Evolutionary conservation across 2,888 invertebrate species (phyloP).

Genomic region (Ischnus inquisitorius): DNA sequence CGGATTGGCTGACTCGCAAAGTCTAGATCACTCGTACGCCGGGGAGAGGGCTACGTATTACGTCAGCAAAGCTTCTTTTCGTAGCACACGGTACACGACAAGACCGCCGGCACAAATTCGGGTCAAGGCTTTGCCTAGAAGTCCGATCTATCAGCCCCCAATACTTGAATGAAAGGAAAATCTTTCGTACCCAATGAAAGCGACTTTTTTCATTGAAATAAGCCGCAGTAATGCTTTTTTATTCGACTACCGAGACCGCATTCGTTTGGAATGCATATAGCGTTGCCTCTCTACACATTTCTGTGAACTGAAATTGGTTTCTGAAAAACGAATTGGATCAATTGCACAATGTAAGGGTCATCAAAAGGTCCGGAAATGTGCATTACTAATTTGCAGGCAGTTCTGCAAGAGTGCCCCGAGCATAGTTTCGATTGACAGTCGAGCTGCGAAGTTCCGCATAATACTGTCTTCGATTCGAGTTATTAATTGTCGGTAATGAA

Average conservation of each 20-base stretch:
- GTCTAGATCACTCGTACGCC: conserved; percentile 38
- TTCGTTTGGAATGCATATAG: not conserved
- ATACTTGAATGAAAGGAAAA: conserved; percentile 54
- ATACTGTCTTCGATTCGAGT: not conserved
- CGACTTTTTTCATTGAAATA: conserved; percentile 18
- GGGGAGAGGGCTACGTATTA: conserved; percentile 60
- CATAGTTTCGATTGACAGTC: not conserved
- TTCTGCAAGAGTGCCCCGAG: not conserved
- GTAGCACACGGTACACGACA: conserved; percentile 58
- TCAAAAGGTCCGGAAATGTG: not conserved
- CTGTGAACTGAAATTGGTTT: not conserved
- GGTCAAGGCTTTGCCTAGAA: conserved; percentile 69
- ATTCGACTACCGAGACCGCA: conserved; percentile 14
- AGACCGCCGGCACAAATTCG: conserved; percentile 63
- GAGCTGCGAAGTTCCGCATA: not conserved
- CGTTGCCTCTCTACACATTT: conserved; percentile 2
- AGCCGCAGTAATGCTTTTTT: not conserved
- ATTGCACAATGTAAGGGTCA: not conserved
- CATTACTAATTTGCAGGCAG: too few relatives aligned
- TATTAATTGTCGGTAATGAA: conserved; percentile 1
- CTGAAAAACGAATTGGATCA: not conserved
- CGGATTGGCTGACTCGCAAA: conserved; percentile 68
- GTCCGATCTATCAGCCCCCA: conserved; percentile 47
- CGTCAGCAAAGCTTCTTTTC: conserved; percentile 72
- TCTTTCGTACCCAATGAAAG: conserved; percentile 25